Conservation (phyloP, 2,797 vertebrate genomes). For the Pangasius djambal region DNA sequence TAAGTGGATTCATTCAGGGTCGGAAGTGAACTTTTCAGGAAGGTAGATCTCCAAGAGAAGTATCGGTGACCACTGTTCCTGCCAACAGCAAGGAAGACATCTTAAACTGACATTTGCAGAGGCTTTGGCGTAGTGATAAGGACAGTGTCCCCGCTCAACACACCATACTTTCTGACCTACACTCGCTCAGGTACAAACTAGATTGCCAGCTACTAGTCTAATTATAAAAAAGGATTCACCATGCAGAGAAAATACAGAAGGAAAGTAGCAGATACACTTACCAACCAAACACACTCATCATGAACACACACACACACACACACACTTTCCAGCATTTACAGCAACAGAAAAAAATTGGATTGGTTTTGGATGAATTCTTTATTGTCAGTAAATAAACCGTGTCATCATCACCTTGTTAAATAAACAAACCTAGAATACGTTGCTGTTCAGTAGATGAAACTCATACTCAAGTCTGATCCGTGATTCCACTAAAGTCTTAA, state of each 20-base stretch:
- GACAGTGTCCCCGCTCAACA: not conserved
- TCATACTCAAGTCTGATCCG: not conserved
- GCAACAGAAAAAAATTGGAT: not conserved
- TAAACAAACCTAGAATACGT: not conserved
- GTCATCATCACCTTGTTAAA: not conserved
- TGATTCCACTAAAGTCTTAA: not conserved
- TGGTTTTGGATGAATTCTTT: too few species aligned
- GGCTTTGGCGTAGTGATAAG: too few species aligned
- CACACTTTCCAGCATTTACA: not conserved
- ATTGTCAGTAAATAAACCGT: not conserved
- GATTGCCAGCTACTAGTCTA: not conserved
- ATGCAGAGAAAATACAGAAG: not conserved
- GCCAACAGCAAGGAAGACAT: too few species aligned
- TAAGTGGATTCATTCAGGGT: not conserved
- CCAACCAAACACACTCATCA: not conserved
- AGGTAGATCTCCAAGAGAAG: not conserved
- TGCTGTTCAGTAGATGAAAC: not conserved
- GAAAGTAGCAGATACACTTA: not conserved
- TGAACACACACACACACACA: not conserved
- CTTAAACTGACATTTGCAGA: too few species aligned
- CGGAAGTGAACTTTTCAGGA: not conserved
- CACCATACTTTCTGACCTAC: not conserved
- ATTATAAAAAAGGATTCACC: not conserved
- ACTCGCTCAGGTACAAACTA: not conserved
- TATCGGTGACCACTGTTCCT: not conserved